Percentiles rank a stretch among this genome's conserved stretches.
These are phyloP conservation scores for Branchipolynoe longqiensis DNA, from an alignment of 2,888 invertebrate genomes.

Conservation along the genomic window DNA sequence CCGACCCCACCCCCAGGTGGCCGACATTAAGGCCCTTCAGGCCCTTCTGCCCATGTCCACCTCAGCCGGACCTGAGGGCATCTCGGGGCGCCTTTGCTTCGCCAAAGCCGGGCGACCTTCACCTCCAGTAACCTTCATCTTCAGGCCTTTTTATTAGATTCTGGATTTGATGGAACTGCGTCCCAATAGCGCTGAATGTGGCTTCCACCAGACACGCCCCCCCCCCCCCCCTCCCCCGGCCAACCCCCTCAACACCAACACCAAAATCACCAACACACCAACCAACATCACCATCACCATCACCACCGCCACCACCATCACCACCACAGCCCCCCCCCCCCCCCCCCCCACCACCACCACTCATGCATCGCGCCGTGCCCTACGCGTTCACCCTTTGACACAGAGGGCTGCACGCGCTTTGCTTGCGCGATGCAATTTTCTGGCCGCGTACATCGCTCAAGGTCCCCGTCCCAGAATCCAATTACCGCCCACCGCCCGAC, in stretches of 20 bases:
- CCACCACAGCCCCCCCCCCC: too few species aligned
- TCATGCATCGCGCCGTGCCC: too few species aligned
- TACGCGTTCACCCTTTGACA: too few species aligned
- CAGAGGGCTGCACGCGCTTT: too few species aligned
- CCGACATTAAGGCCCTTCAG: too few species aligned
- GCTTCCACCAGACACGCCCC: neutral
- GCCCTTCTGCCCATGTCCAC: too few species aligned
- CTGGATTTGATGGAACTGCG: constrained; percentile 40
- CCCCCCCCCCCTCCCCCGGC: neutral
- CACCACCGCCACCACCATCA: too few species aligned
- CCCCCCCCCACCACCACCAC: too few species aligned
- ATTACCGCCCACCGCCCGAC: constrained; percentile 26
- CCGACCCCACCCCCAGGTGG: too few species aligned
- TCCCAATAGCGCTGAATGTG: constrained; percentile 34
- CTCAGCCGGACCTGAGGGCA: neutral
- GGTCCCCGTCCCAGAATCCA: constrained; percentile 28
- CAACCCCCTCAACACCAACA: neutral
- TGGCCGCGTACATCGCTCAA: constrained; percentile 47
- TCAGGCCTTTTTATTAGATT: constrained; percentile 49
- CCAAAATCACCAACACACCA: too few species aligned
- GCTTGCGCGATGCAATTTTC: constrained; percentile 49
- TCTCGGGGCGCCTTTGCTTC: constrained; percentile 1
- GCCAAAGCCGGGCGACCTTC: constrained; percentile 26
- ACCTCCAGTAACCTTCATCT: constrained; percentile 6
- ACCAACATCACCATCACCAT: too few species aligned